Base-by-base conservation (phyloP, 2,797 vertebrate species). In the Gymnopithys bicolor region DNA sequence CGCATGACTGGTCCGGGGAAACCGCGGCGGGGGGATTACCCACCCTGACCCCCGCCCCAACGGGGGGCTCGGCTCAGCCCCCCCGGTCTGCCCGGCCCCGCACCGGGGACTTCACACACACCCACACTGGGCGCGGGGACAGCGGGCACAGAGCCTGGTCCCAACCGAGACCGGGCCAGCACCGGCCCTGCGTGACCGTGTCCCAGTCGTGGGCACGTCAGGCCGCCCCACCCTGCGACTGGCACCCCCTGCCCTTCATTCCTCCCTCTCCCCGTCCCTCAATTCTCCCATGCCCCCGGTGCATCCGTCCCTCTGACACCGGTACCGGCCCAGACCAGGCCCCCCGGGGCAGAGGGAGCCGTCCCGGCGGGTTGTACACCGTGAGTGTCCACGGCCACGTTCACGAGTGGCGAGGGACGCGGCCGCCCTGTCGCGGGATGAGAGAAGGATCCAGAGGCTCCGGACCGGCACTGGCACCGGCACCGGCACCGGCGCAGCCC, bases 11-110 rank as follows among this genome's bases (percentile, higher is more conserved):
- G 97, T 97, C 98, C 98, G 94, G 98, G 98, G 84, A 98, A 98
- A 23, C 98, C 98, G 96, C 98, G 98, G 97, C 98, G 90, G 98
- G 98, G 32, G 98, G 98, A 97, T 98, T 98, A 96, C 39, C 30
- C 35, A 30, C 84, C 56, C 74, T n/a, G 15, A 25, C 23, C 49
- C 39, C 71, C 32, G 32, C 69, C 84, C 64, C 79, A 53, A 68
- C 64, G 39, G 11, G 58, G 67, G 74, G 11, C 55, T 81, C 93
- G 23, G 28, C 64, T 67, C 79, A 49, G 39, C 19, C 4, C 80
- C 74, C 74, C 45, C n/a, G 52, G 21, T 49, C 25, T 8, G 19
- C 51, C 48, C 22, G 30, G 49, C 51, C 30, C 55, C 32, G 22
- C 46, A 14, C 28, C 28, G 45, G 59, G 13, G 18, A 6, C 9